Evolutionary conservation across 2,888 invertebrate genomes (phyloP).

Genomic region (Entomobrya proxima): DNA sequence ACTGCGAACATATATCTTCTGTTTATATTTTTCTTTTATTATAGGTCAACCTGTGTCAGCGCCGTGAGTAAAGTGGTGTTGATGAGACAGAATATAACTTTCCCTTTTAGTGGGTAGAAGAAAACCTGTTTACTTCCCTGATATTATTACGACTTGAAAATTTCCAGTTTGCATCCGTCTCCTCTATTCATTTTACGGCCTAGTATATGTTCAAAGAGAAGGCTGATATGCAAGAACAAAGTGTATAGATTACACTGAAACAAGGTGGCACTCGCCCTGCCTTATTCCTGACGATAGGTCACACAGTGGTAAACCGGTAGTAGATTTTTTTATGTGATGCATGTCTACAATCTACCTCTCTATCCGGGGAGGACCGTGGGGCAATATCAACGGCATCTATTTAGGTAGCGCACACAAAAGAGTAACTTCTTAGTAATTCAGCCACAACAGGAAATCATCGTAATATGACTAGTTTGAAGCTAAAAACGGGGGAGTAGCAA

Average conservation of each 20-base stretch:
- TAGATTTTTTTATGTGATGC: neutral
- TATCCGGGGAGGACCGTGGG: neutral
- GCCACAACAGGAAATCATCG: conserved; percentile 52
- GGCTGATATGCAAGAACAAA: too few relatives aligned
- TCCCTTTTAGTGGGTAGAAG: neutral
- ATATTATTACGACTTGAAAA: neutral
- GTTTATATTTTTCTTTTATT: neutral
- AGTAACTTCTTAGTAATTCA: conserved; percentile 31
- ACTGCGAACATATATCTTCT: neutral
- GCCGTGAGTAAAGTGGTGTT: neutral
- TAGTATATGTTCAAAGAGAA: neutral
- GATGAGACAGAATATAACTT: neutral
- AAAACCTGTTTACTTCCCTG: neutral
- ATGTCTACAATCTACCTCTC: neutral
- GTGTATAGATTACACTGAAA: neutral
- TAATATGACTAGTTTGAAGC: conserved; percentile 29
- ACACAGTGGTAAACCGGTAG: neutral
- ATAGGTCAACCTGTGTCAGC: neutral
- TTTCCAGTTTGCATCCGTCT: neutral
- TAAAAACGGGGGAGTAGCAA: neutral
- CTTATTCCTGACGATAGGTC: neutral
- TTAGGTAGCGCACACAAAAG: conserved; percentile 5
- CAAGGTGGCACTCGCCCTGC: neutral
- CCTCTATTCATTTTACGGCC: neutral
- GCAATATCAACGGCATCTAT: neutral